These are phyloP conservation scores for Pseudocheirus occidentalis DNA, from an alignment of 2,797 vertebrate species.

Conservation along the genomic window DNA sequence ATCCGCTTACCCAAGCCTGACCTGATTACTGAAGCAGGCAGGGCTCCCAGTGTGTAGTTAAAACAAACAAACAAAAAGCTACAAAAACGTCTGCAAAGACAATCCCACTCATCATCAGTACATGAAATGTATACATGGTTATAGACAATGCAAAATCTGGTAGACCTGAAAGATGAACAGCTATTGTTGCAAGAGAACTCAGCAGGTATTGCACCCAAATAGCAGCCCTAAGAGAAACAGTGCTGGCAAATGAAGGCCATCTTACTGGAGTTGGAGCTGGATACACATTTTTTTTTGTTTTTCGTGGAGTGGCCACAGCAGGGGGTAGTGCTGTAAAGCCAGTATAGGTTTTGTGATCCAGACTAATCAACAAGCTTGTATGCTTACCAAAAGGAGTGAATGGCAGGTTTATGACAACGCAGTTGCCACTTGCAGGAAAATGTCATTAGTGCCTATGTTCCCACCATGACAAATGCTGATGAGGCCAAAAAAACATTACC, in stretches of 20 bases:
- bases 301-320: background rate
- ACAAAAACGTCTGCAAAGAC: background rate
- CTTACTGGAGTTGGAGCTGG: background rate
- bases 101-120: background rate
- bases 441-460: background rate
- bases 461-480: background rate
- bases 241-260: background rate
- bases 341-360: background rate
- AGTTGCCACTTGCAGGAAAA: background rate
- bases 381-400: background rate
- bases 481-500: background rate
- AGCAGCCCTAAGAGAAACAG: background rate
- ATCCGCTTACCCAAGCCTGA: background rate
- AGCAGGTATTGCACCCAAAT: background rate
- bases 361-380: background rate
- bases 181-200: background rate
- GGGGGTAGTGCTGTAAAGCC: background rate
- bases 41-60: background rate
- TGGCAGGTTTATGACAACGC: background rate
- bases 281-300: background rate
- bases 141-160: background rate
- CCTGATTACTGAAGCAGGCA: background rate
- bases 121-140: accelerated
- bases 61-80: background rate
- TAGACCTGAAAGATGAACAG: background rate